Evolutionary conservation across 2,113 vertebrate genomes (phyloP).

Genomic region (Ctenomys sociabilis): DNA sequence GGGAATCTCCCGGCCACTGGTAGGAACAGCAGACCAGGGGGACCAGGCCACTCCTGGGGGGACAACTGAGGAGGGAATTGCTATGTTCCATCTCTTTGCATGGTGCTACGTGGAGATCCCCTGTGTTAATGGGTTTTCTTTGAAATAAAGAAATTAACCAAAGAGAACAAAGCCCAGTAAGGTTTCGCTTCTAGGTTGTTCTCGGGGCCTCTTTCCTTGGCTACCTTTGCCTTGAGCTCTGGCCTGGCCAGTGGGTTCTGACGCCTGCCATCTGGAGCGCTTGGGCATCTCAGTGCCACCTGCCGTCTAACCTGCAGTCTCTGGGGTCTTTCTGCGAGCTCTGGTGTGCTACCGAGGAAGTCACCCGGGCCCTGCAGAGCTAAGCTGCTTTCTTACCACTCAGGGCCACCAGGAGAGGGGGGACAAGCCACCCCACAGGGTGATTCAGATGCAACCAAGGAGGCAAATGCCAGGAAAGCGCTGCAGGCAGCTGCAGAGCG

Average conservation of each 20-base stretch:
- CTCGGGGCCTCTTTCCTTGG: conserved; percentile 54
- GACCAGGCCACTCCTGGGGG: not conserved
- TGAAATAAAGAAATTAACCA: conserved; percentile 21
- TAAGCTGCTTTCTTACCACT: conserved; percentile 78
- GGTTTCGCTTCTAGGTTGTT: conserved; percentile 59
- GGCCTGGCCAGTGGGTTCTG: not conserved
- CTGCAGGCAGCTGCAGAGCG: conserved; percentile 69
- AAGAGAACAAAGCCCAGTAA: not conserved
- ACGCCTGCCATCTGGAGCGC: not conserved
- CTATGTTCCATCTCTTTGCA: not conserved
- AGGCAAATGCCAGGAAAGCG: conserved; percentile 75
- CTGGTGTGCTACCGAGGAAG: conserved; percentile 89
- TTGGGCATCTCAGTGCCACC: conserved; percentile 84
- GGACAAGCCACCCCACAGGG: conserved; percentile 35
- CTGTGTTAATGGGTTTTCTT: not conserved
- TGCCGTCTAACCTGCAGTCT: not conserved
- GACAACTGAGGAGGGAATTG: conserved; percentile 23
- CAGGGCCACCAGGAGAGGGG: conserved; percentile 82
- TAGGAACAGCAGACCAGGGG: not conserved
- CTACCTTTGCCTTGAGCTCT: conserved; percentile 89
- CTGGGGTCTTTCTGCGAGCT: conserved; percentile 82
- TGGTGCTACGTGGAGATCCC: not conserved
- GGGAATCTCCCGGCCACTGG: not conserved
- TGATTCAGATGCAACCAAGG: conserved; percentile 87
- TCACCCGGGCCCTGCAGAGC: conserved; percentile 86